These are phyloP conservation scores for Nomia melanderi DNA, from an alignment of 1,140 invertebrate genomes.

Conservation along the genomic window DNA sequence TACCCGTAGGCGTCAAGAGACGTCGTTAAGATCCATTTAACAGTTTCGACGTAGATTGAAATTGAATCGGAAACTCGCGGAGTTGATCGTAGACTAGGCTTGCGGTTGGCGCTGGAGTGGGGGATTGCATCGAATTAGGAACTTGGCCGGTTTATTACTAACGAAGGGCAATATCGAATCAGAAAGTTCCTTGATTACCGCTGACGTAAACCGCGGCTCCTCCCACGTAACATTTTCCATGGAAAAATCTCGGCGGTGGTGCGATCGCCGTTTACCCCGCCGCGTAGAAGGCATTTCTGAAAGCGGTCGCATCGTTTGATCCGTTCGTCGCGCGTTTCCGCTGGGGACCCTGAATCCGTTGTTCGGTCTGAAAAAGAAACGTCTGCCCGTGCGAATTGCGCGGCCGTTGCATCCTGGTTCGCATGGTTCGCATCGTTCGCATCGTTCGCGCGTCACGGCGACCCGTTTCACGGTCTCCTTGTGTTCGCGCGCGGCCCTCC, in stretches of 20 bases:
- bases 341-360: too few relatives aligned
- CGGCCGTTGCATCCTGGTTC: constrained; percentile 33
- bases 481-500: background rate
- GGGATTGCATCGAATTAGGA: background rate
- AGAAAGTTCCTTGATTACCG: background rate
- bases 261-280: too few relatives aligned
- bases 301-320: too few relatives aligned
- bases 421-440: constrained; percentile 46
- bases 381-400: background rate
- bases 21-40: background rate
- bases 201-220: background rate
- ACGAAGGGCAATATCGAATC: background rate
- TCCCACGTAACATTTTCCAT: background rate
- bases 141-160: background rate
- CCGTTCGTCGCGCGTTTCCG: too few relatives aligned
- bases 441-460: constrained; percentile 34
- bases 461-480: constrained; percentile 10
- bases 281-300: too few relatives aligned
- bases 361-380: too few relatives aligned
- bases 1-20: too few relatives aligned
- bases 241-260: background rate
- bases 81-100: constrained; percentile 2
- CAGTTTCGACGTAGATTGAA: background rate
- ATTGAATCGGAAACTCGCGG: background rate
- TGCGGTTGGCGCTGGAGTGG: too few relatives aligned